A percentile compares a stretch with the other conserved stretches of the same genome.
These are phyloP conservation scores for Chaunax sp. DNA, from an alignment of 2,797 vertebrate species.

Conservation along the genomic window DNA sequence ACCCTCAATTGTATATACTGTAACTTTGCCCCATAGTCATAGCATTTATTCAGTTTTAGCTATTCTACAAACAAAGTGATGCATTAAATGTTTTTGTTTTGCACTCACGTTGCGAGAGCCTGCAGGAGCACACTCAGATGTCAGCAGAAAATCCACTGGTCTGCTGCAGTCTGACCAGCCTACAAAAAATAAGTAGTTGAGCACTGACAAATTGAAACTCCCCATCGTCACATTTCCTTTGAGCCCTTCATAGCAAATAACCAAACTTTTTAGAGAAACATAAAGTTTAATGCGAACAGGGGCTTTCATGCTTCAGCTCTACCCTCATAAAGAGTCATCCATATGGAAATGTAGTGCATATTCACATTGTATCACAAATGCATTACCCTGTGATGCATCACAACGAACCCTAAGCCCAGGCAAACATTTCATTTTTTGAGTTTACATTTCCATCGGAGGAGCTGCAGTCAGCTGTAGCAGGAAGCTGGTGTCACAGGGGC, in stretches of 20 bases:
- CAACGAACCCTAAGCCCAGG: slow-evolving; percentile 10
- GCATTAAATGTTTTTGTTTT: slow-evolving; percentile 50
- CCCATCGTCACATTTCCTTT: slow-evolving; percentile 21
- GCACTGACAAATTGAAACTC: slow-evolving; percentile 44
- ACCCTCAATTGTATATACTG: background rate
- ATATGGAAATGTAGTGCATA: slow-evolving; percentile 35
- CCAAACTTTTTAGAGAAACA: slow-evolving; percentile 28
- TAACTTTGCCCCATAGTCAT: background rate
- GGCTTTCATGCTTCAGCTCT: slow-evolving; percentile 34
- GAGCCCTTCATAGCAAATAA: slow-evolving; percentile 33
- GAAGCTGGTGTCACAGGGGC: slow-evolving; percentile 29
- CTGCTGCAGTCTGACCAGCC: slow-evolving; percentile 14
- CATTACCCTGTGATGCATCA: slow-evolving; percentile 29
- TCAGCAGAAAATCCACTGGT: slow-evolving; percentile 1
- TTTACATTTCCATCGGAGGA: slow-evolving; percentile 53
- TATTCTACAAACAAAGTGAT: slow-evolving; percentile 9
- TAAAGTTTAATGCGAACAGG: slow-evolving; percentile 32
- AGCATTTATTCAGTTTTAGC: slow-evolving; percentile 22
- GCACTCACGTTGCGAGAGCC: slow-evolving; percentile 20
- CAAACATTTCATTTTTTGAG: slow-evolving; percentile 59
- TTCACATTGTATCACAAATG: slow-evolving; percentile 19
- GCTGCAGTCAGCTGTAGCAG: slow-evolving; percentile 16
- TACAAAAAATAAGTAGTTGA: slow-evolving; percentile 30
- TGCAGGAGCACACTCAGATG: slow-evolving; percentile 14
- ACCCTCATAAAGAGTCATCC: slow-evolving; percentile 49